These are phyloP conservation scores for Hirundo rustica DNA, from an alignment of 2,797 vertebrate species.

Conservation along the genomic window DNA sequence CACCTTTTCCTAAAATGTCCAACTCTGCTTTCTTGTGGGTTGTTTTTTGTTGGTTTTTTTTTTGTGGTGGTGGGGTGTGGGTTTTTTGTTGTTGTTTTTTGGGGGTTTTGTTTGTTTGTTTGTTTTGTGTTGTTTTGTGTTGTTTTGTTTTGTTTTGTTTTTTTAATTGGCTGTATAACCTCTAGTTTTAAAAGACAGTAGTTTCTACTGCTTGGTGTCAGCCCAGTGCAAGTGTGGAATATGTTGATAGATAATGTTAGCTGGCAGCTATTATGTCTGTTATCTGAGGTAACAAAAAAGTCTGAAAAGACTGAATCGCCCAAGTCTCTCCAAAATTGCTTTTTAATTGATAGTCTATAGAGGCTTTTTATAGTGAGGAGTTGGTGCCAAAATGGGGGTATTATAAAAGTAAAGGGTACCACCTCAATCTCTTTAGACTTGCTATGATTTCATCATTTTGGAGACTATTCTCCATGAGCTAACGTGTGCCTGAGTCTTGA, in stretches of 20 bases:
- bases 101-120: no score
- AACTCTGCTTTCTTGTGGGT: rapidly evolving
- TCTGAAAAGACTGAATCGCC: neutral
- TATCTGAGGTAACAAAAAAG: neutral
- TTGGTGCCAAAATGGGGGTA: neutral
- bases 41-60: no score
- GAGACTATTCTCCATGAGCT: neutral
- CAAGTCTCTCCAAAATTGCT: neutral
- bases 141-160: neutral
- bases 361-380: neutral
- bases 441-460: neutral
- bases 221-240: neutral
- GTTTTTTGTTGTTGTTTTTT: no score
- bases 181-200: neutral
- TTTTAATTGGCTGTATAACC: neutral
- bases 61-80: no score
- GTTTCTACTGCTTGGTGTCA: neutral
- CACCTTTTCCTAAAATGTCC: neutral
- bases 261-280: neutral
- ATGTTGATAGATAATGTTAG: neutral
- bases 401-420: neutral
- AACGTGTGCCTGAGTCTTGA: neutral
- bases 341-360: neutral
- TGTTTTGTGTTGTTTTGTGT: no score
- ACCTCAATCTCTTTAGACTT: neutral